Base-by-base conservation (phyloP, 2,113 vertebrate species). In the Gymnogyps californianus region DNA sequence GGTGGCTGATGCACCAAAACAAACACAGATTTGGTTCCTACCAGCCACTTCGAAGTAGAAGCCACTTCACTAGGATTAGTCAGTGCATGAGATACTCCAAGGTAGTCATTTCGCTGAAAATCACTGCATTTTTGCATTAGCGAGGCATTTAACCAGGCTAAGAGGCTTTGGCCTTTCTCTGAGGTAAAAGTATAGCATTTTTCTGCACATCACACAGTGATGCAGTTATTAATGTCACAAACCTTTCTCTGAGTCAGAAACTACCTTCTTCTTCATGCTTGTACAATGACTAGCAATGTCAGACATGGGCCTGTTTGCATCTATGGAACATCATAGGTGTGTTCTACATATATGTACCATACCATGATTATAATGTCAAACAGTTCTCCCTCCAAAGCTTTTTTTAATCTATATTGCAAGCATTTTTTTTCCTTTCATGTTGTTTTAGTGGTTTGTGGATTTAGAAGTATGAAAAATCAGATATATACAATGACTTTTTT, bases 131-230 rank as follows among this genome's bases (percentile, higher is more conserved):
- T 77, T 62, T 66, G 12, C 38, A 47, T 47, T 61, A 90, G 36
- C 2, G 1, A 91, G 24, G 10, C 38, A 32, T 71, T 55, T 72
- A 55, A 28, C 55, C 9, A 42, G 12, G 28, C 18, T 44, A 22
- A 66, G n/a, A 20, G 21, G 11, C 25, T 7, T 22, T 0, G 0
- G 25, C 15, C 25, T 58, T 46, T 42, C 62, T 81, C 17, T 61
- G 65, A 84, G 29, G 4, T 46, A 19, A 46, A 19, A 46, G 10
- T 15, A 26, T 2, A 64, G 10, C 9, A 9, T 32, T 81, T 59
- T 64, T 62, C 29, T 78, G 47, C 34, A 51, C 36, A 4, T 14
- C 40, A 34, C 20, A 28, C 9, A 72, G 47, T 1, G 8, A 44
- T 52, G 44, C 15, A 61, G 32, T 79, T 62, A 32, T n/a, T 75